Evolutionary conservation across 2,888 invertebrate species (phyloP).

Genomic region (Odontocolon sp.): DNA sequence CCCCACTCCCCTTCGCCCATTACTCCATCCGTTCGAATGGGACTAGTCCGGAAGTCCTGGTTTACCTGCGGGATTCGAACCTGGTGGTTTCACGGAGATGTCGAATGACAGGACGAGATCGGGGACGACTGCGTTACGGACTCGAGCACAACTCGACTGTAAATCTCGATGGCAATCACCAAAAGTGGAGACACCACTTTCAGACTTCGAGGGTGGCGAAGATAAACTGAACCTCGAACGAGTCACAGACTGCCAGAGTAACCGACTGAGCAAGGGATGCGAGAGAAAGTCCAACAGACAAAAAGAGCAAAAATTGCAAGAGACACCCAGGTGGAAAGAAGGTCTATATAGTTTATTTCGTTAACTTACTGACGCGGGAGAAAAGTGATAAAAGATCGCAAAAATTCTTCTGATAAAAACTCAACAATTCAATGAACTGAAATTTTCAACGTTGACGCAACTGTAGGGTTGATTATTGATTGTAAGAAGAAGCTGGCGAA

Average conservation of each 20-base stretch:
- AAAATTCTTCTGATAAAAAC: no score
- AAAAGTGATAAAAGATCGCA: no score
- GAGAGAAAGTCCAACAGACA: conserved; percentile 23
- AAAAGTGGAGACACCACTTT: conserved; percentile 73
- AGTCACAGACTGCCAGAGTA: conserved; percentile 18
- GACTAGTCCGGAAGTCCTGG: conserved; percentile 44
- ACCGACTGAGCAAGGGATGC: conserved; percentile 55
- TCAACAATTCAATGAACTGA: no score
- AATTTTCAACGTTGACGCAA: conserved; percentile 18
- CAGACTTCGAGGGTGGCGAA: conserved; percentile 54
- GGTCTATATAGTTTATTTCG: no score
- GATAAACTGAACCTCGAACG: conserved; percentile 48
- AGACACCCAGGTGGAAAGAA: no score
- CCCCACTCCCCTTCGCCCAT: conserved; percentile 26
- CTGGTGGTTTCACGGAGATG: conserved; percentile 49
- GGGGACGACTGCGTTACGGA: conserved; percentile 47
- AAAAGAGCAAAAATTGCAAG: conserved; percentile 48
- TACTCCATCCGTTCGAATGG: conserved; percentile 8
- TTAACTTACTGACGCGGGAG: no score
- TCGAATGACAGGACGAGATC: no score
- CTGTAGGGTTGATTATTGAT: conserved; percentile 53
- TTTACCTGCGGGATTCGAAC: conserved; percentile 42
- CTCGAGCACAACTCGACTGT: conserved; percentile 60
- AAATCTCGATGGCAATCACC: conserved; percentile 77
- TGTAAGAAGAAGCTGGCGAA: conserved; percentile 33